Evolutionary conservation across 2,113 vertebrate species (phyloP).

Genomic region (Nipponia nippon): DNA sequence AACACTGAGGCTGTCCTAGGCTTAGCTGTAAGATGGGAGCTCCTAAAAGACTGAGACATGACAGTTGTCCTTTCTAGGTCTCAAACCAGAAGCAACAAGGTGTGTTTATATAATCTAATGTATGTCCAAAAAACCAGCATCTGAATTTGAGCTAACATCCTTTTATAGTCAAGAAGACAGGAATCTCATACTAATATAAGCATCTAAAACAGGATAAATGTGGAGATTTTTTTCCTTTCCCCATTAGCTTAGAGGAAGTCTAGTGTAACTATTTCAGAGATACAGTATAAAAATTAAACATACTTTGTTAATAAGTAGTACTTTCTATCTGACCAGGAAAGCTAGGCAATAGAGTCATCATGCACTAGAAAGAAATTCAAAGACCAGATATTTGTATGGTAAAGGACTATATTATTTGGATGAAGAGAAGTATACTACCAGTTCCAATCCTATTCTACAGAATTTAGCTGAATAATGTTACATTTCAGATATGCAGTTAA

Average conservation of each 20-base stretch:
- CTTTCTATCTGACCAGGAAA: background rate
- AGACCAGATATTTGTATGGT: background rate
- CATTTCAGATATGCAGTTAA: background rate
- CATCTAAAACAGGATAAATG: background rate
- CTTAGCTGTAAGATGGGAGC: background rate
- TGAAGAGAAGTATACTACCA: background rate
- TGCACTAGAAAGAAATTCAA: background rate
- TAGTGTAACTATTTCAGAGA: background rate
- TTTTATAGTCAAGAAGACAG: background rate
- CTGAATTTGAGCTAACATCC: background rate
- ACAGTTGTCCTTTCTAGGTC: background rate
- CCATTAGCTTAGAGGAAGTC: background rate
- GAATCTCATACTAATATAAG: background rate
- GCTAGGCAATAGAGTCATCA: background rate
- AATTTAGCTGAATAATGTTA: background rate
- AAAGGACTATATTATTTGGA: background rate
- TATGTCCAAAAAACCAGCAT: background rate
- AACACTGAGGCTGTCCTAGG: background rate
- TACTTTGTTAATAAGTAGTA: background rate
- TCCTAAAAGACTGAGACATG: background rate
- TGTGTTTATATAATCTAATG: background rate
- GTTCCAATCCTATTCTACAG: background rate
- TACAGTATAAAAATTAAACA: background rate
- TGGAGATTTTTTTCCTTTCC: rapidly evolving
- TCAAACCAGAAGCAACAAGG: background rate